Conservation (phyloP, 1,140 invertebrate species). For the Odontomachus brunneus region DNA sequence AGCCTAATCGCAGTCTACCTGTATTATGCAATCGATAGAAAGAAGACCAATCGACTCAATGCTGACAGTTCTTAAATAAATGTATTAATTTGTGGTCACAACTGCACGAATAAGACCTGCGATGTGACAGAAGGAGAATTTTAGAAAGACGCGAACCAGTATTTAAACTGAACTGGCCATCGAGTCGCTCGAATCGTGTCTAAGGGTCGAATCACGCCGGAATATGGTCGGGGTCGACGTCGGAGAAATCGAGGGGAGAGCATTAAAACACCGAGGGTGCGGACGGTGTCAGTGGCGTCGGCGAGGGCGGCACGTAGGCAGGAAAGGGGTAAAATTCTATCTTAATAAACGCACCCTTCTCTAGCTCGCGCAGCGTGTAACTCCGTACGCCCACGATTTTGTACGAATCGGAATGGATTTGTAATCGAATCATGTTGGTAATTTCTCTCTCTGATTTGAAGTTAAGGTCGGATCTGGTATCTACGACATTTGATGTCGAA, state of each 20-base stretch:
- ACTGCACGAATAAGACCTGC: slow-evolving; percentile 1
- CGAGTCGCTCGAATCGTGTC: slow-evolving; percentile 58
- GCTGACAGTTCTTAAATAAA: slow-evolving; percentile 57
- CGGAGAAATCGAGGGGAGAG: slow-evolving; percentile 77
- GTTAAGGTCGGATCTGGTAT: slow-evolving; percentile 41
- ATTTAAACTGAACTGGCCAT: slow-evolving; percentile 65
- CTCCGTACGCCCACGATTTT: slow-evolving; percentile 57
- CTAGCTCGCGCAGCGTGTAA: slow-evolving; percentile 48
- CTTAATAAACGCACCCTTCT: slow-evolving; percentile 72
- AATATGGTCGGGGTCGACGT: slow-evolving; percentile 74
- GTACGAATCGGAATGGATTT: slow-evolving; percentile 58
- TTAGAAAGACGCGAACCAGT: slow-evolving; percentile 26
- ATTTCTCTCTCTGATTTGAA: slow-evolving; percentile 51
- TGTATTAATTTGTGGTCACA: slow-evolving; percentile 61
- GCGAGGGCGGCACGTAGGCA: slow-evolving; percentile 68
- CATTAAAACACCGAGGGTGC: slow-evolving; percentile 79
- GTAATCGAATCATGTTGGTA: slow-evolving; percentile 56
- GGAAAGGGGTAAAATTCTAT: slow-evolving; percentile 74
- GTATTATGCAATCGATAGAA: slow-evolving; percentile 65
- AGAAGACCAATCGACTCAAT: slow-evolving; percentile 30
- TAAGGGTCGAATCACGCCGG: slow-evolving; percentile 72
- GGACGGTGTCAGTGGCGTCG: slow-evolving; percentile 77
- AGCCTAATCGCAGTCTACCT: slow-evolving; percentile 7
- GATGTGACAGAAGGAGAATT: background rate
- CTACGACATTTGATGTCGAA: slow-evolving; percentile 16